Base-by-base conservation (phyloP, 2,113 vertebrate species). In the Pampusana beccarii region DNA sequence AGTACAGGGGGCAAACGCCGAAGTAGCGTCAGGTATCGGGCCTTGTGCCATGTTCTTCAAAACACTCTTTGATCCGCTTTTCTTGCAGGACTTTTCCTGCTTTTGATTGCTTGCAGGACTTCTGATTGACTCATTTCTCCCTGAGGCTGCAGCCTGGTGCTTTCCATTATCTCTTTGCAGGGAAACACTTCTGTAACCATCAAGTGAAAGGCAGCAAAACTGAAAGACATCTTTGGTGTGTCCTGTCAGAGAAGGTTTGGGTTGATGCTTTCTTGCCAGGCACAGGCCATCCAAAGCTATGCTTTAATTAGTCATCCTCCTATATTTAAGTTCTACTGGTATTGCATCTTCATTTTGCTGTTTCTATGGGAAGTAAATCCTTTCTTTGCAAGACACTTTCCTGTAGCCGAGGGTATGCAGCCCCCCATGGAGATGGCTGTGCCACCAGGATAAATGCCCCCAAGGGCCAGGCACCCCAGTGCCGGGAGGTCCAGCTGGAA, bases 401-500 rank as follows among this genome's bases (percentile, higher is more conserved):
- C 42, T 58, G 40, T 72, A 40, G 10, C 36, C 70, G 23, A 72
- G 46, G 57, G 26, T 18, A 3, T 3, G 5, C 29, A 3, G 0
- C 13, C 36, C 25, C 54, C 44, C 16, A 3, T 9, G 23, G 40
- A 75, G 15, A 34, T 24, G 33, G 31, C 11, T 0, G 0, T 29
- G 12, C 7, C 3, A 2, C 33, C 36, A 65, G 13, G 24, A n/a
- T 69, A 65, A 75, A 50, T 34, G 28, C 5, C 10, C 15, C 34
- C 0, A 2, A 67, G 28, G 53, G 33, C 20, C 50, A 67, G 38
- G 56, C 71, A 28, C 48, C 0, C 1, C 78, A 34, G 65, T 33
- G 56, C 13, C 28, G 31, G 54, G 51, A 79, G 51, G 42, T 75
- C 24, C 25, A 53, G 1, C 33, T 62, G 67, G 51, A 74, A 86